Base-by-base conservation (phyloP, 2,113 vertebrate species). In the Sphaerodactylus townsendi region DNA sequence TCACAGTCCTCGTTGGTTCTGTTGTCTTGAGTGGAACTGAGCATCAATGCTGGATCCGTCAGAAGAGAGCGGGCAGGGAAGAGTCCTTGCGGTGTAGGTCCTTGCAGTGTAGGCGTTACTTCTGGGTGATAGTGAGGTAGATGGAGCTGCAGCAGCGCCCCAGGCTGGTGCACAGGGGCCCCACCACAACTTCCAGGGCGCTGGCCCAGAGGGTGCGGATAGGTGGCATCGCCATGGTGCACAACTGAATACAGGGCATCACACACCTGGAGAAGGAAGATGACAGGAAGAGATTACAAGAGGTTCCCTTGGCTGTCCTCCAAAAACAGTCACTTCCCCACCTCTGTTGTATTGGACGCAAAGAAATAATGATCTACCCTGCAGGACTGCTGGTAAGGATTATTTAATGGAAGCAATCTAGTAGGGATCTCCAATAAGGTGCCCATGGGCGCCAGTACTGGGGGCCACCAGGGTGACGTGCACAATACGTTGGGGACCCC, bases 201-300 rank as follows among this genome's bases (percentile, higher is more conserved):
- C 94, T 96, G 46, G 94, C 75, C 87, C 95, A 97, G 75, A 96
- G 72, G 1, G 94, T 96, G 21, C 94, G 92, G 53, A 96, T 79
- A 44, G 96, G 96, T 23, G 97, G 96, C 64, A 96, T 86, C 80
- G 96, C 96, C 82, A 94, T 94, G 77, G 95, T 92, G 72, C 95
- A 96, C 74, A 97, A 91, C 90, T 96, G 95, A 46, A 96, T 64
- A 84, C 95, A 96, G 9, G 97, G 96, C 81, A 96, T 94, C 87
- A 97, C 89, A 86, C 96, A 96, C 96, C 96, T 97, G 77, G 13
- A 14, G 73, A 71, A 15, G 23, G 69, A 28, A 62, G 25, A 84
- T 41, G 82, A 41, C 48, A 23, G 15, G 53, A 74, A 6, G 35
- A 30, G 53, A 33, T 30, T 17, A 50, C 3, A 39, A 56, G 35